Base-by-base conservation (phyloP, 2,113 vertebrate species). In the Alethe diademata region DNA sequence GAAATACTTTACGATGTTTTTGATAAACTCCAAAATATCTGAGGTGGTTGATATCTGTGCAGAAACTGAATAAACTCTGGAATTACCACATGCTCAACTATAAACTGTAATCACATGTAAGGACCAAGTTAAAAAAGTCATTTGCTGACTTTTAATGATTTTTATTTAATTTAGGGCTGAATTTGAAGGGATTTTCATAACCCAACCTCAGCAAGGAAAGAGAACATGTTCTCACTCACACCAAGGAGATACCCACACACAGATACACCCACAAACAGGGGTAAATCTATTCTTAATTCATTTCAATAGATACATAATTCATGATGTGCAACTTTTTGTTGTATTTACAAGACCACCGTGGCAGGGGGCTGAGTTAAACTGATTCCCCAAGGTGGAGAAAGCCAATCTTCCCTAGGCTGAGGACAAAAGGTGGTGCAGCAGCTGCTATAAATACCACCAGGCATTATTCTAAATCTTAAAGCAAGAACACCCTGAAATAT, bases 401-500 rank as follows among this genome's bases (percentile, higher is more conserved):
- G 36, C 47, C 16, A 8, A 35, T 19, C 26, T 50, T 72, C n/a
- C 62, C 71, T 2, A 10, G 35, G 36, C 67, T 4, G 31, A 74
- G 61, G 61, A 88, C 26, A 80, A 70, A 62, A 82, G 83, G 61
- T n/a, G 66, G 45, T 53, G 56, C n/a, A 62, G 42, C 47, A 58
- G 48, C 14, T 62, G 50, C 69, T 92, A 84, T 75, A 95, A 96
- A 97, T 90, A 88, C 62, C 84, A n/a, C 11, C 19, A 93, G 80
- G 69, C 78, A 76, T 95, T 70, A 56, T 67, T 93, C 76, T 89
- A 91, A 85, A 74, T 51, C 76, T 56, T 58, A 88, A 93, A 50
- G 69, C 89, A 81, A 89, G 85, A 92, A 74, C 89, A 62, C 78
- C 62, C 54, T n/a, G 88, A 95, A 94, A 53, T 93, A 92, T 93